Conservation (phyloP, 1,140 invertebrate genomes). For the Ceratoteleas bidentatus region DNA sequence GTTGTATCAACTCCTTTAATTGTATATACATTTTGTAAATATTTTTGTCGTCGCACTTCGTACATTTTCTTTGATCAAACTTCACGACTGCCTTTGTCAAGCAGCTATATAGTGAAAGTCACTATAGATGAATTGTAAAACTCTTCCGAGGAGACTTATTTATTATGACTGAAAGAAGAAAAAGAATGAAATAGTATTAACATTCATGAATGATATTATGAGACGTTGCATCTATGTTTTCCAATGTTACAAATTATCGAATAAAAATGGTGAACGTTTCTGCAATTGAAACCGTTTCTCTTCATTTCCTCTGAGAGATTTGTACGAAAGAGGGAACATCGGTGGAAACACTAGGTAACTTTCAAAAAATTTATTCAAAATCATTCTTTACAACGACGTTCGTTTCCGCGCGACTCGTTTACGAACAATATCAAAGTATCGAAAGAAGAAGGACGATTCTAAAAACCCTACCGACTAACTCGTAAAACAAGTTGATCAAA, state of each 20-base stretch:
- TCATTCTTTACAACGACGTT: slow-evolving; percentile 66
- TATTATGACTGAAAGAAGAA: background rate
- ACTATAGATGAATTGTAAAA: background rate
- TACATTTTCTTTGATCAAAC: slow-evolving; percentile 3
- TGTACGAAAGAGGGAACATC: background rate
- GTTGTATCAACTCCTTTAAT: background rate
- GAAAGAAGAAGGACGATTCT: slow-evolving; percentile 47
- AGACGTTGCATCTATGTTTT: background rate
- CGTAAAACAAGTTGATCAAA: slow-evolving; percentile 15
- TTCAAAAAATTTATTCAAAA: slow-evolving; percentile 65
- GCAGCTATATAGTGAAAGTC: background rate
- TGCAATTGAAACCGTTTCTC: background rate
- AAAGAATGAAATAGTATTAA: background rate
- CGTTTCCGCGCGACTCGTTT: slow-evolving; percentile 21
- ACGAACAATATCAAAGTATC: slow-evolving; percentile 54
- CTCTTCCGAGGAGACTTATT: slow-evolving; percentile 1
- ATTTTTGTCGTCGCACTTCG: slow-evolving; percentile 2
- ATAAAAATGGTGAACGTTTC: background rate
- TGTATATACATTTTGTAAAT: slow-evolving; percentile 30
- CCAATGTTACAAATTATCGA: slow-evolving; percentile 1
- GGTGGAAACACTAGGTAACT: slow-evolving; percentile 34
- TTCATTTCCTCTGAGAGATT: background rate
- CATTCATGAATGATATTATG: background rate
- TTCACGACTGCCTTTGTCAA: slow-evolving; percentile 3
- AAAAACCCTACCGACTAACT: slow-evolving; percentile 33